Base-by-base conservation (phyloP, 2,113 vertebrate species). In the Nothobranchius kuhntae region DNA sequence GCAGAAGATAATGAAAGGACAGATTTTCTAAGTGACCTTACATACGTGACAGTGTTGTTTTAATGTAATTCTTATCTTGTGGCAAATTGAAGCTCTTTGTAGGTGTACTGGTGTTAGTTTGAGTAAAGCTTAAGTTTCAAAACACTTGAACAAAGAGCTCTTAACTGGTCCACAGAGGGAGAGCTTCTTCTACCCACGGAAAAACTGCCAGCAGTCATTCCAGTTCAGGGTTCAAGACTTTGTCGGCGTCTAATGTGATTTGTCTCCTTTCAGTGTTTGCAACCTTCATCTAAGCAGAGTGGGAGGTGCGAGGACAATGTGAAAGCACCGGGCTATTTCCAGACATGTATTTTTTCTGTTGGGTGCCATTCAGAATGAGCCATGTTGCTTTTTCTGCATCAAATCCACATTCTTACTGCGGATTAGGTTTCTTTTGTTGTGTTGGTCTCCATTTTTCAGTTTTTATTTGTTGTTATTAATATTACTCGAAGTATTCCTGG, bases 221-320 rank as follows among this genome's bases (percentile, higher is more conserved):
- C 68, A 74, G 63, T 76, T 79, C 77, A 75, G 60, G 68, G 42
- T 77, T 82, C 11, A 10, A 45, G 71, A 65, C n/a, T 74, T 87
- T 75, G 70, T 65, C 71, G 78, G 67, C 75, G 65, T 68, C 51
- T 74, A 73, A 80, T 73, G 75, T 77, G 55, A 81, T 84, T 85
- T 82, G 73, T 66, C 68, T 81, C 62, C 55, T 74, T 67, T 79
- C 62, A 71, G 7, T 65, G 77, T 86, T 77, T 75, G 51, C 73
- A 74, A 50, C 65, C 30, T 75, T 48, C 68, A 56, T 76, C 57
- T 24, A 53, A 35, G 65, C 78, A 47, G 56, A 60, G 78, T 84
- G 44, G 82, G 78, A 68, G 70, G 80, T 80, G 84, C 75, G 60
- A 89, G 75, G 65, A 82, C 73, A 82, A 80, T 50, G 60, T 74